These are phyloP conservation scores for Morpho achilles DNA, from an alignment of 2,888 invertebrate species.

Conservation along the genomic window DNA sequence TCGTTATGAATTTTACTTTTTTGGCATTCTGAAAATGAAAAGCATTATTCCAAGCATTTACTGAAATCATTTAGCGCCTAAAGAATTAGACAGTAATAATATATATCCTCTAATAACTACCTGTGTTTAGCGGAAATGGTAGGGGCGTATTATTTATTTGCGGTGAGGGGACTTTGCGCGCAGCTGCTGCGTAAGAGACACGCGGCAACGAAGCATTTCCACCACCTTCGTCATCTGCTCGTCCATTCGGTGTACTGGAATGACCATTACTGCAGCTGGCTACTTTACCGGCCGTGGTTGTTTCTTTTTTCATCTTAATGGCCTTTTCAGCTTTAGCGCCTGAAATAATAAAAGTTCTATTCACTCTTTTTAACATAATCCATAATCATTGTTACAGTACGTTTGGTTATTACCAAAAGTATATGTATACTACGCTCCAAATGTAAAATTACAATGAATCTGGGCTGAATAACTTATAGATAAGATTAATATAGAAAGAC, in stretches of 20 bases:
- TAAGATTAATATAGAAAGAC: no score
- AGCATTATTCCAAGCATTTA: not conserved
- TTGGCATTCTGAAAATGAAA: conserved; percentile 51
- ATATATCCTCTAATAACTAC: conserved; percentile 30
- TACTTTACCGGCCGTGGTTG: conserved; percentile 46
- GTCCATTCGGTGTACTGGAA: conserved; percentile 63
- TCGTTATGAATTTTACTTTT: conserved; percentile 54
- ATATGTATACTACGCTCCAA: no score
- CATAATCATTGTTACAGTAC: no score
- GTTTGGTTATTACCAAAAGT: no score
- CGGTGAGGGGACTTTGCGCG: conserved; percentile 63
- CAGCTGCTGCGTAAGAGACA: conserved; percentile 69
- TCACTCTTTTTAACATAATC: no score
- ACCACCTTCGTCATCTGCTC: conserved; percentile 66
- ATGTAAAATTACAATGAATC: no score
- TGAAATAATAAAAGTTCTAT: conserved; percentile 40
- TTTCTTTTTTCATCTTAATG: conserved; percentile 65
- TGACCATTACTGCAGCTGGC: conserved; percentile 63
- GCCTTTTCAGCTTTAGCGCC: conserved; percentile 61
- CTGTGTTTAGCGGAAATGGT: conserved; percentile 59
- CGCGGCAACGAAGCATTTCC: conserved; percentile 43
- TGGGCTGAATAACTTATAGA: no score
- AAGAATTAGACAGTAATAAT: not conserved
- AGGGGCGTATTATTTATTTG: conserved; percentile 53
- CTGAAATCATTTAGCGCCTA: not conserved